Conservation (phyloP, 2,113 vertebrate genomes). For the Felis chaus region DNA sequence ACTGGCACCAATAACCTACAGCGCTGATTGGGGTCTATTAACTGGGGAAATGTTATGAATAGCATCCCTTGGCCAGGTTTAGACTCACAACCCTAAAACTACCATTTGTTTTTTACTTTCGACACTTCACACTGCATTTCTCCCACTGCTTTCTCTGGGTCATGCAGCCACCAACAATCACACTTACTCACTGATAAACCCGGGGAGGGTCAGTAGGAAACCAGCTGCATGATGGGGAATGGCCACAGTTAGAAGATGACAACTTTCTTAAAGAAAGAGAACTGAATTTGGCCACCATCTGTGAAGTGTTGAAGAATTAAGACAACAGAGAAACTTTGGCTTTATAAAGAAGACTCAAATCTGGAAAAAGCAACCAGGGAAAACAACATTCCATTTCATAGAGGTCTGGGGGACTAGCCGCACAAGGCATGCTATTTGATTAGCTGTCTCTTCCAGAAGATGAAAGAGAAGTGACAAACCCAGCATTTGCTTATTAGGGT, state of each 20-base stretch:
- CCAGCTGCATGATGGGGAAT: neutral
- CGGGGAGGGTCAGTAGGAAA: neutral
- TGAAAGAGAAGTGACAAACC: neutral
- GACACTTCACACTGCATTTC: neutral
- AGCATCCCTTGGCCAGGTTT: neutral
- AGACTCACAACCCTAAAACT: neutral
- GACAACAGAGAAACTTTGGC: neutral
- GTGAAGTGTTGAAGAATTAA: neutral
- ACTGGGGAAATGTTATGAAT: neutral
- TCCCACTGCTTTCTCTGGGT: neutral
- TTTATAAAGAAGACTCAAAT: neutral
- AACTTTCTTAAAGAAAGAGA: conserved; percentile 3
- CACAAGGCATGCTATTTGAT: neutral
- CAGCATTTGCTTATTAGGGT: neutral
- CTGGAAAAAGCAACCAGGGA: neutral
- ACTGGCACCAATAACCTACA: conserved; percentile 31
- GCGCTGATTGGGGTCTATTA: neutral
- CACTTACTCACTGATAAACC: neutral
- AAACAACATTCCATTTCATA: neutral
- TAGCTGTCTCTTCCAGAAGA: neutral
- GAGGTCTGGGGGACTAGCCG: neutral
- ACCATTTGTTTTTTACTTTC: neutral
- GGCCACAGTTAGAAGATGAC: neutral
- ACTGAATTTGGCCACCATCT: neutral
- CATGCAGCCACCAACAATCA: neutral